Base-by-base conservation (phyloP, 1,140 invertebrate genomes). In the Muscidifurax raptorellus region DNA sequence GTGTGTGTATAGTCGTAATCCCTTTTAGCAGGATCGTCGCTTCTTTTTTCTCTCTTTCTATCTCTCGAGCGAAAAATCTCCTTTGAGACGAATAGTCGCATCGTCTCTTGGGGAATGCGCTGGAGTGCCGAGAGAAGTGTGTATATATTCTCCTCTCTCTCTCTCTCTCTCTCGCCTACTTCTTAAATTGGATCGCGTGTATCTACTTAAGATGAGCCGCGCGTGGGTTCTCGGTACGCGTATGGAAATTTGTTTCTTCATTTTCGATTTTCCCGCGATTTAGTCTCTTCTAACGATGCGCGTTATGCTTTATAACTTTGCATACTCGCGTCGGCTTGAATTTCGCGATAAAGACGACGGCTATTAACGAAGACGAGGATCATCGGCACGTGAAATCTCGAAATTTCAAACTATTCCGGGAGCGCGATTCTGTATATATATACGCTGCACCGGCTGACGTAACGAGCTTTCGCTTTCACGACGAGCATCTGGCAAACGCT, bases 171-270 rank as follows among this genome's bases (percentile, higher is more conserved):
- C 25, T 69, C n/a, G 75, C 75, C 27, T 76, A 76, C 25, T 88
- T 88, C 88, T 90, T 90, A 90, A 90, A 91, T 91, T 91, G 88
- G 88, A 91, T 90, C 84, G 86, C 77, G 81, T 87, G 87, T 87
- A 87, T 86, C 88, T 87, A 86, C 88, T 88, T 88, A 87, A 79
- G 86, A 87, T 84, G 87, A 89, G 84, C 88, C 80, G 82, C 80
- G 84, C 80, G 81, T 82, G 78, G 7, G 81, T 59, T 80, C 82
- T 79, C n/a, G n/a, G 36, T 40, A 40, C 10, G 5, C 32, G 5
- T 32, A 32, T 81, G 77, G 59, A 83, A 87, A 88, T 87, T 88
- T 88, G 87, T 88, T 88, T 88, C 78, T 32, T 88, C 83, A 79
- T 86, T 79, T 88, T 86, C 84, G 83, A 83, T 84, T 86, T 86